Evolutionary conservation across 2,888 invertebrate species (phyloP).

Genomic region (Melangyna quadrimaculata): DNA sequence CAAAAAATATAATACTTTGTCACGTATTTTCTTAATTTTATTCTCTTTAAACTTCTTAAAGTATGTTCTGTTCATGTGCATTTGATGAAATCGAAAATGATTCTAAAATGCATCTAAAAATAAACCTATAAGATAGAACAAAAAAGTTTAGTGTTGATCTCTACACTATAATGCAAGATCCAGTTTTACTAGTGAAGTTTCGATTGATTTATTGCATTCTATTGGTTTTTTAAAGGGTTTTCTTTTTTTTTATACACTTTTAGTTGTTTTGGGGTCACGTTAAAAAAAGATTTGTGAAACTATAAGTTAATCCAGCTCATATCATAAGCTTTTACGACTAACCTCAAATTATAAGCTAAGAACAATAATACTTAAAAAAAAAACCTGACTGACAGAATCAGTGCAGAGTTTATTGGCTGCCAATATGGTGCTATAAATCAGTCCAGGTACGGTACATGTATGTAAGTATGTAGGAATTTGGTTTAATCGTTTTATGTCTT

Average conservation of each 20-base stretch:
- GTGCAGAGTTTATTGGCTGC: conserved; percentile 32
- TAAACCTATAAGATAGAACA: neutral
- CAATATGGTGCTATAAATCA: conserved; percentile 40
- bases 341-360: neutral
- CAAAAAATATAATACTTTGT: conserved; percentile 41
- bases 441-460: conserved; percentile 1
- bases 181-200: conserved; percentile 45
- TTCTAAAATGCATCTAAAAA: neutral
- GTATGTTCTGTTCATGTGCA: neutral
- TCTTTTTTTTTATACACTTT: neutral
- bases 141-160: conserved; percentile 37
- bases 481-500: conserved; percentile 27
- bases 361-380: neutral
- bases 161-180: conserved; percentile 38
- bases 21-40: conserved; percentile 31
- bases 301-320: neutral
- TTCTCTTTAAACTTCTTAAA: neutral
- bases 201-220: conserved; percentile 57
- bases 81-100: neutral
- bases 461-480: no score
- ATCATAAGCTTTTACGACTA: conserved; percentile 17
- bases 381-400: conserved; percentile 28
- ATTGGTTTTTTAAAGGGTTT: conserved; percentile 12
- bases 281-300: neutral
- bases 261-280: neutral